Percentiles rank a stretch among this genome's conserved stretches.
Conservation (phyloP, 2,888 invertebrate genomes). For the Parascotia fuliginaria region DNA sequence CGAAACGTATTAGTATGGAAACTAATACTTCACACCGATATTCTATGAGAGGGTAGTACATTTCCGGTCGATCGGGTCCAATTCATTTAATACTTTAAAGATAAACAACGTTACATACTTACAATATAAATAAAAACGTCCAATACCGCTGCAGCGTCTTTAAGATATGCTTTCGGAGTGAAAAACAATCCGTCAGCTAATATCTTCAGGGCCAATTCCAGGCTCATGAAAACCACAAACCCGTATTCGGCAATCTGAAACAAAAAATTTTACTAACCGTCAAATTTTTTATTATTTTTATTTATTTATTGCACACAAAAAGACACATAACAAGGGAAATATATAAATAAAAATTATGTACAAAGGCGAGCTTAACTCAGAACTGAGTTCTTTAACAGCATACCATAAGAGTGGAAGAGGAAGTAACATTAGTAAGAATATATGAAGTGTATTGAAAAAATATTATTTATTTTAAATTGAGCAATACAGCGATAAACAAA, state of each 20-base stretch:
- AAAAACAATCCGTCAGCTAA: slow-evolving; percentile 99
- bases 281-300: no score
- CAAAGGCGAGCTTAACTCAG: no score
- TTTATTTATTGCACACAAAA: no score
- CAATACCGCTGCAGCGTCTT: slow-evolving; percentile 98
- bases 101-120: slow-evolving; percentile 56
- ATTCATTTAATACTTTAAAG: not conserved
- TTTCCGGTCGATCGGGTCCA: no score
- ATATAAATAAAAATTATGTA: no score
- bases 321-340: no score
- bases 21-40: no score
- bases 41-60: no score
- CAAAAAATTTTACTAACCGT: not conserved
- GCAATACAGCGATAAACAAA: not conserved
- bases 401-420: no score
- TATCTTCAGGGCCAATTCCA: slow-evolving; percentile 97
- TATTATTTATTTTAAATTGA: not conserved
- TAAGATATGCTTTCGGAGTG: slow-evolving; percentile 99
- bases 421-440: no score
- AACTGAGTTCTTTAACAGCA: no score
- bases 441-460: not conserved
- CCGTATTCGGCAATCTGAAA: slow-evolving; percentile 95
- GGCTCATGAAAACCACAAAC: slow-evolving; percentile 99
- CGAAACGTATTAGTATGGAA: no score
- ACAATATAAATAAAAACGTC: slow-evolving; percentile 99